Evolutionary conservation across 2,113 vertebrate species (phyloP).

Genomic region (Panurus biarmicus): DNA sequence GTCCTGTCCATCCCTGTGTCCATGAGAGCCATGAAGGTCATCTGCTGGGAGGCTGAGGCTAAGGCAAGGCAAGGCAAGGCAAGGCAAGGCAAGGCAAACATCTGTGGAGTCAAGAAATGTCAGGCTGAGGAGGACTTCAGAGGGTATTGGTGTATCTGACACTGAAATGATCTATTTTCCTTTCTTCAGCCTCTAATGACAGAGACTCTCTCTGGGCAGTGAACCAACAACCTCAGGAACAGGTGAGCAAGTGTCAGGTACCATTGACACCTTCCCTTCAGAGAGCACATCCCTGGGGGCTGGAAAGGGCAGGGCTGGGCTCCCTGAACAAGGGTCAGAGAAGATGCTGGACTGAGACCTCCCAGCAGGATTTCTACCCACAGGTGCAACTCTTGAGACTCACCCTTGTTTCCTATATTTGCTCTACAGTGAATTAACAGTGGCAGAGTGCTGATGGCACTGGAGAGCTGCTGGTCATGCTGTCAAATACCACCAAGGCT

Average conservation of each 20-base stretch:
- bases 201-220: slow-evolving; percentile 69
- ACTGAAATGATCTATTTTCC: slow-evolving; percentile 80
- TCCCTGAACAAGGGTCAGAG: neutral
- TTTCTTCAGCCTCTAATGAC: slow-evolving; percentile 78
- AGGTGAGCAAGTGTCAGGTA: slow-evolving; percentile 68
- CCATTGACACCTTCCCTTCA: slow-evolving; percentile 46
- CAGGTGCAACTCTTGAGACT: neutral
- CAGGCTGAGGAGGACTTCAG: slow-evolving; percentile 8
- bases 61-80: neutral
- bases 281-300: slow-evolving; percentile 33
- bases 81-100: neutral
- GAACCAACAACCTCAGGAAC: slow-evolving; percentile 69
- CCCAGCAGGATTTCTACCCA: neutral
- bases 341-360: neutral
- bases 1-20: neutral
- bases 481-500: neutral
- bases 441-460: neutral
- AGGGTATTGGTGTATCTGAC: slow-evolving; percentile 76
- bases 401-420: neutral
- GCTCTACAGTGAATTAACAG: neutral
- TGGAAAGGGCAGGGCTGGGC: neutral
- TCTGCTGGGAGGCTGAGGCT: neutral
- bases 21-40: rapidly evolving
- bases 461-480: neutral
- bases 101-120: neutral